Evolutionary conservation across 1,140 invertebrate genomes (phyloP), one percentile per base, ranked within the genome.

Genomic region (Liolophura sinensis): DNA sequence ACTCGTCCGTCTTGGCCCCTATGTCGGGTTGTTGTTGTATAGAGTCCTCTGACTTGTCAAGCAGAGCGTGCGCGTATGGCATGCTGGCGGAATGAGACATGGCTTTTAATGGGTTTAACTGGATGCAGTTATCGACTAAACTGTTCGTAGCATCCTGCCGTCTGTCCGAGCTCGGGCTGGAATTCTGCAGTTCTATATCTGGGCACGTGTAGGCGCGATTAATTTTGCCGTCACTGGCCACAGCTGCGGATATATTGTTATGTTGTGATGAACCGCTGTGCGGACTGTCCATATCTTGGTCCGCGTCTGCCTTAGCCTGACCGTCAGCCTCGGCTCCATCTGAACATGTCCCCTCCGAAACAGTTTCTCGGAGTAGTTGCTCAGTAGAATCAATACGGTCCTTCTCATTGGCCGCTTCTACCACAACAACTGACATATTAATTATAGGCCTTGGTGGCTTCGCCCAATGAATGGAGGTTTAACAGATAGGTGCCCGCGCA

Each of bases 371-470:
- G 14, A 75, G 68, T 40, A 74, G 67, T 62, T 77, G 68, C 64
- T 78, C 75, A n/a, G 73, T 77, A 49, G 79, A 81, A 70, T 81
- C 76, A 64, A 81, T 76, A 64, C 79, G 70, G 56, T 68, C 64
- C 16, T 67, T 74, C 60, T 71, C 63, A 72, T 71, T 74, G 70
- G 76, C 77, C 60, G 72, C 72, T 48, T 73, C 77, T 25, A 79
- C 77, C 52, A 76, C 65, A 25, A 81, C 69, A 47, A 76, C 63
- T 16, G 77, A 76, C 78, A 78, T 79, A 27, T 50, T 64, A 48
- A 31, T 27, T 48, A 18, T 25, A 62, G 50, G 49, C 72, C 27
- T 69, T 61, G 18, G 73, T 60, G 9, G 64, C 50, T 54, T 76
- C 68, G 22, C 73, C 31, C 52, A 74, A 67, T 12, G 68, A 65